Percentiles rank a stretch among this genome's conserved stretches.
Conservation (phyloP, 2,888 invertebrate species). For the Trisateles emortualis region DNA sequence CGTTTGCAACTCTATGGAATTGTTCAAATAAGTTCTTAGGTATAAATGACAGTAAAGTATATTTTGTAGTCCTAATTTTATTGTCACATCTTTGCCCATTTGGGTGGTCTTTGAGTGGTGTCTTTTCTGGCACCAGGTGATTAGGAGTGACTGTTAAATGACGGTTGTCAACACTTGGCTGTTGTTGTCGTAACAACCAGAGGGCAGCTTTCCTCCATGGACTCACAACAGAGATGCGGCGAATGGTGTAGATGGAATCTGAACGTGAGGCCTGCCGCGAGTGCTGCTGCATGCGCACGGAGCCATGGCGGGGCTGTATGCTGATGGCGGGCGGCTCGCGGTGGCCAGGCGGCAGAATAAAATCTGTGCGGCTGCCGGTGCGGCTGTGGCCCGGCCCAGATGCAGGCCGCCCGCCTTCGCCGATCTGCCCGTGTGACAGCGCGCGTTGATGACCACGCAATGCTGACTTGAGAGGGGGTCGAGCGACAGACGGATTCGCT, state of each 20-base stretch:
- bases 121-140: constrained; percentile 93
- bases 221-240: constrained; percentile 90
- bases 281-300: constrained; percentile 89
- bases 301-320: constrained; percentile 80
- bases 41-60: constrained; percentile 96
- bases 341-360: constrained; percentile 95
- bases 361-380: constrained; percentile 95
- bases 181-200: constrained; percentile 87
- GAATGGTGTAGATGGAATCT: constrained; percentile 95
- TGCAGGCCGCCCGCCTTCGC: constrained; percentile 83
- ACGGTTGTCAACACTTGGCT: constrained; percentile 89
- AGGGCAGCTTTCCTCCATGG: constrained; percentile 90
- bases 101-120: constrained; percentile 93
- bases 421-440: constrained; percentile 95
- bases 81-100: constrained; percentile 94
- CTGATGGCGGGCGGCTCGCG: constrained; percentile 87
- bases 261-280: constrained; percentile 96
- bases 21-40: constrained; percentile 99
- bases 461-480: constrained; percentile 92
- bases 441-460: constrained; percentile 93
- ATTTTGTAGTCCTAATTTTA: constrained; percentile 97
- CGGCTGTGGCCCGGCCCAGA: constrained; percentile 91
- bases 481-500: constrained; percentile 78
- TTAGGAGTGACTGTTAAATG: constrained; percentile 93
- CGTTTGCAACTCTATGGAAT: constrained; percentile 98